Conservation (phyloP, 1,140 invertebrate species). For the Lucilia cuprina region DNA sequence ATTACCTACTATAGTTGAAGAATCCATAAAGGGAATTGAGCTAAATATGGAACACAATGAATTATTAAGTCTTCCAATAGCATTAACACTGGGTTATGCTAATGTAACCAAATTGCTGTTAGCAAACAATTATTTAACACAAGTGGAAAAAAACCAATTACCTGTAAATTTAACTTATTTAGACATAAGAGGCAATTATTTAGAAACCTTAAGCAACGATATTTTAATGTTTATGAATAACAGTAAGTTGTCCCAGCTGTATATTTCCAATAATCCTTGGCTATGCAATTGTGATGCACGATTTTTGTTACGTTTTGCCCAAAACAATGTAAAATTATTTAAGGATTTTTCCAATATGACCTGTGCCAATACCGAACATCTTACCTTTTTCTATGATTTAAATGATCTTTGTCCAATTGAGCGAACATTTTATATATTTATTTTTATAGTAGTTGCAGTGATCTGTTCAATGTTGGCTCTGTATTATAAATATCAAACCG, state of each 20-base stretch:
- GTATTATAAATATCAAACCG: slow-evolving; percentile 71
- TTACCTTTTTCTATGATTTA: slow-evolving; percentile 54
- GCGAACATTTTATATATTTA: slow-evolving; percentile 56
- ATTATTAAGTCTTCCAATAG: slow-evolving; percentile 59
- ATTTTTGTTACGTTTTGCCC: slow-evolving; percentile 67
- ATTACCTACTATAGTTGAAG: slow-evolving; percentile 45
- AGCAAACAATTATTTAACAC: slow-evolving; percentile 66
- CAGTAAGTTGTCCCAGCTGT: slow-evolving; percentile 54
- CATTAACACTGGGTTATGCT: slow-evolving; percentile 54
- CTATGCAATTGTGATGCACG: slow-evolving; percentile 68
- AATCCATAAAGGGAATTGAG: slow-evolving; percentile 55
- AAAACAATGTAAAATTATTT: slow-evolving; percentile 60
- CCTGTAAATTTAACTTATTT: slow-evolving; percentile 60
- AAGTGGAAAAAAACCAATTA: slow-evolving; percentile 53
- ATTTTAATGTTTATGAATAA: slow-evolving; percentile 59
- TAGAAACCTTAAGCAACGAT: slow-evolving; percentile 60
- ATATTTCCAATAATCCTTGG: slow-evolving; percentile 71
- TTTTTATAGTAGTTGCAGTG: slow-evolving; percentile 63
- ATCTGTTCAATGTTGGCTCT: slow-evolving; percentile 65
- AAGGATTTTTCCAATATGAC: slow-evolving; percentile 60
- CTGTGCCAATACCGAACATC: slow-evolving; percentile 59
- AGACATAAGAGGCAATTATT: slow-evolving; percentile 66
- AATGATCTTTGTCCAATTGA: slow-evolving; percentile 65
- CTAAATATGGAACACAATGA: slow-evolving; percentile 66
- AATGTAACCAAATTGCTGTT: slow-evolving; percentile 64